Evolutionary conservation across 2,113 vertebrate genomes (phyloP), one percentile per base, ranked within the genome.

Genomic region (Sinocyclocheilus anophthalmus): DNA sequence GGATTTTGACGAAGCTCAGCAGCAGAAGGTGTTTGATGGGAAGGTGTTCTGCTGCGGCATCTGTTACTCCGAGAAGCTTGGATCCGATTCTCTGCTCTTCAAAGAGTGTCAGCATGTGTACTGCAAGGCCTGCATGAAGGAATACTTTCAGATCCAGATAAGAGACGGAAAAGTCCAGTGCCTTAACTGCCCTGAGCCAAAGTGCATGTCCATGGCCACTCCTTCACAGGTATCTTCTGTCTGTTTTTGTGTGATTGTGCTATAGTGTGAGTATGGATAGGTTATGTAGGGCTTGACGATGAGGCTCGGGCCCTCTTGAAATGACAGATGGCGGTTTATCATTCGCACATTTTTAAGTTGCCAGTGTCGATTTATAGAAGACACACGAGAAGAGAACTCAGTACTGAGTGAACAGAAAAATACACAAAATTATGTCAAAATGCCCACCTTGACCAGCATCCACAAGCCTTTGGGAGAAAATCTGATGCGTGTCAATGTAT

Each of bases 121-220:
- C 94, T 99, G 98, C 94, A 97, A 95, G 75, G 94, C 92, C 42
- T 99, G 97, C 94, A 92, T 99, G 90, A 97, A 93, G 70, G 96
- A 97, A 89, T 99, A 97, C 94, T 99, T 99, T 91, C 95, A 97
- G 92, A 97, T 99, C 87, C 97, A 97, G 92, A 99, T 99, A 92
- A 95, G 94, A 83, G 98, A 99, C 0, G 98, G 98, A 0, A 96
- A 99, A 87, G 98, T 99, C 85, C 97, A 95, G 86, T 96, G 96
- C 92, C 98, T 99, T 94, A 97, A 96, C 89, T 99, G 98, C 84
- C 98, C 98, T 13, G 97, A 99, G 89, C 96, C 96, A 59, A 92
- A 97, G 91, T 99, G 98, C 88, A 90, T 95, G 88, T 98, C 97
- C 14, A 89, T 96, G 79, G 98, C 98, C 55, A 97, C 96, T 24